Percentiles rank a stretch among this genome's conserved stretches.
phyloP scores from a whole-genome alignment of 2,797 vertebrate species.

The Rhynchonycteris naso region DNA sequence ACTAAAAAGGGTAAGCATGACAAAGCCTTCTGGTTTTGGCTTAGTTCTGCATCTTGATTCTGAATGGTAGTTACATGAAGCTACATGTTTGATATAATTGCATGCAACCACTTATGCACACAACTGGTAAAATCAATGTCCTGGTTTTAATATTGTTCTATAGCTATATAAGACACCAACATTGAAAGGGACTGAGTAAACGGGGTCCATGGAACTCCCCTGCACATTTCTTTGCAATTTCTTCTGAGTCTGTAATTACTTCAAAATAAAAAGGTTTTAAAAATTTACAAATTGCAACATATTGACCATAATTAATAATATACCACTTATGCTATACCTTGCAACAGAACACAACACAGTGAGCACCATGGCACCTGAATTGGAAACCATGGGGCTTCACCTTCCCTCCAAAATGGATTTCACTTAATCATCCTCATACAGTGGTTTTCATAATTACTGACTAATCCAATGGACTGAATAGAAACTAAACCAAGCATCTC shows the following conservation, averaged over 20 bases:
- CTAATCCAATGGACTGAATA: constrained; percentile 32
- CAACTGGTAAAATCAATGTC: not conserved
- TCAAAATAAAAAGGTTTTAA: constrained; percentile 15
- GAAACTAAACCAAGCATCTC: constrained; percentile 46
- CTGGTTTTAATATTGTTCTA: not conserved
- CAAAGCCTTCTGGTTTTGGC: not conserved
- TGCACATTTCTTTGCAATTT: not conserved
- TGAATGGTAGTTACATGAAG: not conserved
- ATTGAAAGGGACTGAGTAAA: not conserved
- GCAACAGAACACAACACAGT: not conserved
- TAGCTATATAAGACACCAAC: not conserved
- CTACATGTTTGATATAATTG: not conserved
- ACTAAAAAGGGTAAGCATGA: not conserved
- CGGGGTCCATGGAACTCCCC: not conserved
- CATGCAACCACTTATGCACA: not conserved
- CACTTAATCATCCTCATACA: not conserved
- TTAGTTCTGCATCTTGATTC: not conserved
- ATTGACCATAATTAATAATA: not conserved
- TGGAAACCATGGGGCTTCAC: not conserved
- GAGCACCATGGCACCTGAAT: not conserved
- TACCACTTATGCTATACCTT: not conserved
- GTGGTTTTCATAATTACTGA: constrained; percentile 39
- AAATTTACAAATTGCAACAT: not conserved
- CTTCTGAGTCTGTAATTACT: constrained; percentile 27
- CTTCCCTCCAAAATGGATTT: not conserved